Base-by-base conservation (phyloP, 1,140 invertebrate species). In the Triops cancriformis region DNA sequence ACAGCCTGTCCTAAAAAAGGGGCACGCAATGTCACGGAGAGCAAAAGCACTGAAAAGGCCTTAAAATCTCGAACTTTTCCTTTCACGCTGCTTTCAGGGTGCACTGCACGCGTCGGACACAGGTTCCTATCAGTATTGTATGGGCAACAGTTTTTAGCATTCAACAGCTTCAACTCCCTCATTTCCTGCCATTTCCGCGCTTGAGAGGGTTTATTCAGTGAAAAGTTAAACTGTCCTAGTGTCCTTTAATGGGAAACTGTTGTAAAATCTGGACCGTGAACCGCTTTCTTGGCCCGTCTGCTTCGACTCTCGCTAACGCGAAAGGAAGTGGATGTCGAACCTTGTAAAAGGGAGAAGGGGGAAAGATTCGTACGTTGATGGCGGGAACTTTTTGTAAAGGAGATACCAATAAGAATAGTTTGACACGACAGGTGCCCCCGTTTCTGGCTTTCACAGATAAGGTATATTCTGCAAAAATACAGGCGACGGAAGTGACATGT, bases 211-310 rank as follows among this genome's bases (percentile, higher is more conserved):
- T 64, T 64, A 64, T 64, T 64, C 51, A 64, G 18, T 64, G 51
- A 64, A 64, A 64, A 23, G 14, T 64, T 64, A 23, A 23, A 64
- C 0, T 64, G 51, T 2, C 51, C 51, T 37, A 37, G 31, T 37
- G 31, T 37, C 31, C 31, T 37, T 23, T 64, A 64, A 64, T 64
- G 51, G 51, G 51, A 64, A 64, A 64, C 14, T 18, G 51, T 64
- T 64, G 51, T 64, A 64, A 64, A 64, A 64, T 64, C 51, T 64
- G 51, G 51, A 64, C 51, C 51, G 23, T 64, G 51, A 64, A 64
- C 51, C 51, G 51, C 51, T 64, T 64, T 64, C 51, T 64, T 64
- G 18, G 51, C 2, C 31, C 2, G 51, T 11, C 51, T 64, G 51
- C 10, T 64, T 64, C 23, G 51, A 64, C 14, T n/a, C 10, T 64